phyloP scores from a whole-genome alignment of 1,140 invertebrate genomes.

The Heliconius nattereri region DNA sequence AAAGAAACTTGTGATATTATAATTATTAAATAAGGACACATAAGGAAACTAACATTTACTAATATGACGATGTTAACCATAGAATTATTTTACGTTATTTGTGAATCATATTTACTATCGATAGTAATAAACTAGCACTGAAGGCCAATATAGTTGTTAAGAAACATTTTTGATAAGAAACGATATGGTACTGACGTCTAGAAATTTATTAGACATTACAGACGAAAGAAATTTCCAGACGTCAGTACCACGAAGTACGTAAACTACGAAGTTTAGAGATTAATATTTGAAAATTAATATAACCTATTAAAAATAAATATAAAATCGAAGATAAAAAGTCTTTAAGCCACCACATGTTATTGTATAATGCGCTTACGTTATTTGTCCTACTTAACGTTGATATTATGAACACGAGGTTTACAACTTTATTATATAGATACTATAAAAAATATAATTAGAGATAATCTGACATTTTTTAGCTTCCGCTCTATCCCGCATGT shows the following conservation, averaged over 20 bases:
- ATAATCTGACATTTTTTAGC: neutral
- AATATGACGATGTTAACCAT: too few species aligned
- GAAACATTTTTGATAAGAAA: conserved; percentile 11
- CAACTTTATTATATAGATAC: neutral
- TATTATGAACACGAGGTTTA: conserved; percentile 4
- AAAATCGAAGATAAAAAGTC: neutral
- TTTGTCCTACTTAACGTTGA: conserved; percentile 9
- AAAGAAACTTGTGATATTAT: neutral
- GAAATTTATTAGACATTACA: neutral
- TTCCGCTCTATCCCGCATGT: too few species aligned
- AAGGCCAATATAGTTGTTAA: neutral
- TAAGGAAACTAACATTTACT: neutral
- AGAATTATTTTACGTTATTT: neutral
- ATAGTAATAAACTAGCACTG: neutral
- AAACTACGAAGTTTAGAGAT: too few species aligned
- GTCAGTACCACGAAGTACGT: too few species aligned
- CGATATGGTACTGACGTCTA: neutral
- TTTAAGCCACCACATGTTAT: neutral
- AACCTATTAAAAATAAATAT: conserved; percentile 1
- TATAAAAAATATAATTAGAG: neutral
- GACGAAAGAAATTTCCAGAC: too few species aligned
- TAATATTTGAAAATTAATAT: neutral
- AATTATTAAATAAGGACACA: neutral
- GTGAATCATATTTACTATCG: neutral
- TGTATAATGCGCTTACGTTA: conserved; percentile 4